A percentile compares a stretch with the other conserved stretches of the same genome.
Evolutionary conservation across 2,888 invertebrate species (phyloP).

Genomic region (Cephus rjabovi): DNA sequence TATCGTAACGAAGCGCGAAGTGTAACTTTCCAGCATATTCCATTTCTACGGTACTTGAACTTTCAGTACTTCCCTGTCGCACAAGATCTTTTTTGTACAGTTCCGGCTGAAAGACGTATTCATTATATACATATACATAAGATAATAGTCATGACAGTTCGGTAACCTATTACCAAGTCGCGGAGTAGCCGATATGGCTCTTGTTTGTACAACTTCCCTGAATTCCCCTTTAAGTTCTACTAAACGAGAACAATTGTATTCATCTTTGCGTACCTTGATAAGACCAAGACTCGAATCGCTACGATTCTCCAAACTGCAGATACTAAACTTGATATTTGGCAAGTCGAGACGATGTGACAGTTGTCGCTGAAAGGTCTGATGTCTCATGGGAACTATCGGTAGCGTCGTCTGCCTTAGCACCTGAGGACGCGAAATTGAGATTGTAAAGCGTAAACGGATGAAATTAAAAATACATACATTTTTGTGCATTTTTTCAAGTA

Average conservation of each 20-base stretch:
- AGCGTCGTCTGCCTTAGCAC: conserved; percentile 85
- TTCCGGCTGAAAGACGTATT: conserved; percentile 73
- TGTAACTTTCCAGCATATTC: conserved; percentile 85
- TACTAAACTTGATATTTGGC: conserved; percentile 83
- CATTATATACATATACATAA: neutral
- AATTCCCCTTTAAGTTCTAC: neutral
- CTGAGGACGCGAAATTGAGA: conserved; percentile 60
- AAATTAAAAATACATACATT: neutral
- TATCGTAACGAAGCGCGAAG: conserved; percentile 84
- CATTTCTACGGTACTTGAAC: conserved; percentile 74
- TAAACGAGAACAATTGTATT: conserved; percentile 7
- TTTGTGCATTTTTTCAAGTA: too few relatives aligned
- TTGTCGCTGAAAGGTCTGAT: conserved; percentile 85
- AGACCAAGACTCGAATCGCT: conserved; percentile 79
- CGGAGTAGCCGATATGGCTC: too few relatives aligned
- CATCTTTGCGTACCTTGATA: conserved; percentile 72
- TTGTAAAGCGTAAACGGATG: neutral
- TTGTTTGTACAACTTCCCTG: neutral
- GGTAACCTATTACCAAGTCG: too few relatives aligned
- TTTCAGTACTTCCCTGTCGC: conserved; percentile 79
- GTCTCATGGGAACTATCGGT: conserved; percentile 84
- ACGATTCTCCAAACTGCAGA: conserved; percentile 77
- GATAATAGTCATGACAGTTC: too few relatives aligned
- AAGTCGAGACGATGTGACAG: conserved; percentile 83
- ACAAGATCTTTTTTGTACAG: conserved; percentile 81